Percentiles rank a stretch among this genome's conserved stretches.
These are phyloP conservation scores for Drosophila rufa DNA, from an alignment of 1,140 invertebrate species.

Conservation along the genomic window DNA sequence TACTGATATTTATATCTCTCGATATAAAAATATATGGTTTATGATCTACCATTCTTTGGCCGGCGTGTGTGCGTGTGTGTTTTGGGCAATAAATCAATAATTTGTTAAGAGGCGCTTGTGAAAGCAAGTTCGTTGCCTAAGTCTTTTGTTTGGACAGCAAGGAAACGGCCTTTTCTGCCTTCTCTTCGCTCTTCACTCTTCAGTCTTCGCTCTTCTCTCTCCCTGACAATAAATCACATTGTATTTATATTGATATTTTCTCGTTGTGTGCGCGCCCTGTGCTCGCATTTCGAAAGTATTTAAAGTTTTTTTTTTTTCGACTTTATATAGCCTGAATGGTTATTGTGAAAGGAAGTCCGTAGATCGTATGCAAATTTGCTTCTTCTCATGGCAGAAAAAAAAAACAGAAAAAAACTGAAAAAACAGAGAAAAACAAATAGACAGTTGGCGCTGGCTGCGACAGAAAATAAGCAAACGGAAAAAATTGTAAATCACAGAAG, in stretches of 20 bases:
- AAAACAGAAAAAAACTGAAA: constrained; percentile 5
- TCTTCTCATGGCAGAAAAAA: constrained; percentile 35
- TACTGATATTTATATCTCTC: constrained; percentile 37
- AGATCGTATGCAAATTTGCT: constrained; percentile 76
- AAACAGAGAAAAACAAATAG: constrained; percentile 18
- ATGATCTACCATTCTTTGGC: constrained; percentile 46
- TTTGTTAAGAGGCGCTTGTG: constrained; percentile 74
- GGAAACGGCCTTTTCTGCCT: constrained; percentile 58
- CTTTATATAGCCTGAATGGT: constrained; percentile 30
- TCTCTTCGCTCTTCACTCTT: neutral
- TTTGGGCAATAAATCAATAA: constrained; percentile 74
- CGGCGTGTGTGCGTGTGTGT: constrained; percentile 20
- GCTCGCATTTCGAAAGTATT: constrained; percentile 81
- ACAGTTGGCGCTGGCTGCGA: constrained; percentile 36
- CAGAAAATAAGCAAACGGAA: constrained; percentile 52
- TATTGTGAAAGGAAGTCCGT: constrained; percentile 73
- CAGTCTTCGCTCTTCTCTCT: neutral
- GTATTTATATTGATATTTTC: constrained; percentile 50
- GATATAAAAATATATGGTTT: constrained; percentile 45
- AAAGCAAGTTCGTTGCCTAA: constrained; percentile 84
- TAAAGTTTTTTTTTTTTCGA: constrained; percentile 31
- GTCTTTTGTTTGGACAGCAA: constrained; percentile 73
- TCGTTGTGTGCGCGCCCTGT: constrained; percentile 46
- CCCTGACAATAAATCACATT: constrained; percentile 38
- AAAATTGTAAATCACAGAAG: constrained; percentile 57